Base-by-base conservation (phyloP, 2,888 invertebrate species). In the Hypomecis punctinalis region DNA sequence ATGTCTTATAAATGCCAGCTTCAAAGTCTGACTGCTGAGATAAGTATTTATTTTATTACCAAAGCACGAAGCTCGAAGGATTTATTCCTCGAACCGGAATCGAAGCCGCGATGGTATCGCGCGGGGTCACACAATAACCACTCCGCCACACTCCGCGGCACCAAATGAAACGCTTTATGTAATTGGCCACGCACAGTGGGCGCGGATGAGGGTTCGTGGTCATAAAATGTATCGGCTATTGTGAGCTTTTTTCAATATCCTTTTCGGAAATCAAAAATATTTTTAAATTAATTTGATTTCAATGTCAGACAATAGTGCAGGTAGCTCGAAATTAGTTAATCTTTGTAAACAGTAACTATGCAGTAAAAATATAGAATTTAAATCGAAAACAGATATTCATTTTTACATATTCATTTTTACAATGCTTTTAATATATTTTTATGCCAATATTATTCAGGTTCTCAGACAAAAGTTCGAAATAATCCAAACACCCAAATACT, bases 81-180 rank as follows among this genome's bases (percentile, higher is more conserved):
- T 65, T 65, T 65, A 61, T 65, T 52, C 36, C 51, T 37, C 57
- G 55, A 37, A 52, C 64, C 51, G 51, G 60, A 55, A 56, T 60
- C 55, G 47, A 64, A 60, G 51, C 51, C 35, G 55, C 54, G 86
- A 85, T 86, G 71, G 73, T 82, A 86, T 86, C 88, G 77, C 73
- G 68, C 78, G 83, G 81, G 86, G 88, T 88, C 87, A 82, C 82
- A 85, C 84, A 86, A 86, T 87, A 87, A 46, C 56, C 47, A 56
- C 56, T 56, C 39, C 39, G 56, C 55, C 46, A 86, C 88, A 87
- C 85, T 85, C 82, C 78, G 81, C 79, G 75, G 79, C 83, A 82
- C 79, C 82, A 82, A 85, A 86, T 84, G 83, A 84, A 86, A 86
- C 82, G 84, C 85, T 84, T 85, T 84, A 78, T 86, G 85, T 88